A percentile compares a stretch with the other conserved stretches of the same genome.
These are phyloP conservation scores for Marmota flaviventris DNA, from an alignment of 2,113 vertebrate genomes.

Conservation along the genomic window DNA sequence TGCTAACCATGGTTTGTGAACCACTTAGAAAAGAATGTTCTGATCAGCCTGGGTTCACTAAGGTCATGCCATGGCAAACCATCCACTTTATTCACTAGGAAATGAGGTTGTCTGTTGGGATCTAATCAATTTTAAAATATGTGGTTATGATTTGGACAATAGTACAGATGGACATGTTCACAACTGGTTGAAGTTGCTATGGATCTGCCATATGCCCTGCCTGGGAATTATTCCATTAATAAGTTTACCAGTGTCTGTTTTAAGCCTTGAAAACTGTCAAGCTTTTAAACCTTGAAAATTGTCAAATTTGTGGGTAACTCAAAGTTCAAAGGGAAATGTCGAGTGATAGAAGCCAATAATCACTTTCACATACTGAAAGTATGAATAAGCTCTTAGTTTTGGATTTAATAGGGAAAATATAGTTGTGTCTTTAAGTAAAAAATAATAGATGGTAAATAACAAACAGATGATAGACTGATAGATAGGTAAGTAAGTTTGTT, in stretches of 20 bases:
- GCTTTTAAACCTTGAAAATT: slow-evolving; percentile 4
- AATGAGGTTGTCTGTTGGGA: background rate
- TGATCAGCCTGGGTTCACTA: background rate
- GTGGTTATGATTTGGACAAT: background rate
- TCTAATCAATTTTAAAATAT: slow-evolving; percentile 28
- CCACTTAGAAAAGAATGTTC: slow-evolving; percentile 56
- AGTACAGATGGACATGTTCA: background rate
- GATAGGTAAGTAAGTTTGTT: background rate
- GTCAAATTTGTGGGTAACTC: background rate
- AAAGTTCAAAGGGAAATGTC: background rate
- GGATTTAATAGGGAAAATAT: slow-evolving; percentile 20
- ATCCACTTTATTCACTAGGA: slow-evolving; percentile 3
- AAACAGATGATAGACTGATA: background rate
- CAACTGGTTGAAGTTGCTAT: background rate
- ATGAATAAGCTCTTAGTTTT: background rate
- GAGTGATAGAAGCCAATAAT: background rate
- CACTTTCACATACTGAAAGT: background rate
- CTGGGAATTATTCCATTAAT: background rate
- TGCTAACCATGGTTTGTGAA: slow-evolving; percentile 52
- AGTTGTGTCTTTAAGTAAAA: slow-evolving; percentile 32
- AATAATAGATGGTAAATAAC: background rate
- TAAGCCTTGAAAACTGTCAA: background rate
- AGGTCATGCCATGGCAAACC: slow-evolving; percentile 8
- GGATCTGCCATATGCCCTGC: background rate
- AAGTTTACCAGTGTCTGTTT: background rate